Base-by-base conservation (phyloP, 2,113 vertebrate species). In the Columba janthina region DNA sequence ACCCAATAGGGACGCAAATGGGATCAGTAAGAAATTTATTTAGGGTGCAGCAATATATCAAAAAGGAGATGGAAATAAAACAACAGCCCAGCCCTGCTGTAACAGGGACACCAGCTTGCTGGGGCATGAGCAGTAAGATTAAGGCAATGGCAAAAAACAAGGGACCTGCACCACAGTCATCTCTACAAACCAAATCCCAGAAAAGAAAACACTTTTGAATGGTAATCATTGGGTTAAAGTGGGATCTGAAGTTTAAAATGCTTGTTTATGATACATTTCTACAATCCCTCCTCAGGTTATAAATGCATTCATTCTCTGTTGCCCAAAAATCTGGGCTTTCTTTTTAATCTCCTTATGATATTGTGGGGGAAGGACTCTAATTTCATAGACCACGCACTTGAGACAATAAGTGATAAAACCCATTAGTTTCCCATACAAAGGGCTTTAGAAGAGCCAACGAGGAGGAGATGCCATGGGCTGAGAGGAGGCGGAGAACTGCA, bases 1-100 rank as follows among this genome's bases (percentile, higher is more conserved):
- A 51, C 17, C 91, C 86, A 56, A 72, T 75, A 76, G 61, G 60
- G 58, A 95, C 78, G 42, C 67, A 82, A 94, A 95, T 26, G 58
- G 72, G 75, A 91, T 16, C 20, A 82, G 57, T 40, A 51, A 90
- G 82, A 88, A 96, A 93, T 89, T 91, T 40, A 95, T 95, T 90
- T 58, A 72, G 78, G 74, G 16, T 25, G 53, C 72, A 82, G 42
- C 26, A n/a, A 92, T 46, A 50, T 21, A 71, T 95, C 62, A 83
- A 70, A 70, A 84, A 69, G 46, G 91, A 89, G 64, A 81, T 61
- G 67, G 17, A 51, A 84, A 82, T 16, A 32, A 84, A 56, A 48
- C 7, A 56, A 48, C 7, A 67, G 53, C 69, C n/a, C 50, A 50
- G 50, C n/a, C 16, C 4, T 4, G 18, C 64, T 71, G 15, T 19